Evolutionary conservation across 1,140 invertebrate species (phyloP), one percentile per base, ranked within the genome.

Genomic region (Bicyclus anynana): DNA sequence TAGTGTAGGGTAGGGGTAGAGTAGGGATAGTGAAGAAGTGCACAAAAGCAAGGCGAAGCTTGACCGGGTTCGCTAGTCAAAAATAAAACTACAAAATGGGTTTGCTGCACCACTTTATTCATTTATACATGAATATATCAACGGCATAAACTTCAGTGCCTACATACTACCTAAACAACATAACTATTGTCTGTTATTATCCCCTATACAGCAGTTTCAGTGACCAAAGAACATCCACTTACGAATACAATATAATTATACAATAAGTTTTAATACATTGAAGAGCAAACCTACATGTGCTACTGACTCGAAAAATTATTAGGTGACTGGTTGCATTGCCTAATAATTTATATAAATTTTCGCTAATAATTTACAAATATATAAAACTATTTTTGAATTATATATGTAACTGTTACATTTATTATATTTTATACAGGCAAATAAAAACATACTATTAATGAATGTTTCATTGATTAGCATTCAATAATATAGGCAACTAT

Each of bases 61-160:
- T n/a, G n/a, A n/a, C n/a, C n/a, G n/a, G n/a, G n/a, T n/a, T n/a
- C n/a, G n/a, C n/a, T n/a, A n/a, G n/a, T 12, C 1, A 48, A 54
- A 50, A 68, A 60, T 44, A 58, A 65, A 68, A 72, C 53, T 54
- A 62, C 29, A 44, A 26, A 60, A 21, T 53, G 35, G 52, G 17
- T 67, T 74, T 74, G 67, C 67, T 82, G 80, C 67, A 77, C 71
- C 76, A 75, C 57, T 83, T 81, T 84, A 87, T 79, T 82, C 67
- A 81, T 70, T 69, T 71, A 72, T 78, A 87, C 75, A 87, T 74
- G 81, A 84, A 81, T 83, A 84, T 74, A 84, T 84, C 71, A 87
- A 87, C 84, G 72, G 80, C 84, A 84, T 87, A 87, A 87, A 87
- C 80, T 85, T 80, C 78, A 80, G 77, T 82, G 82, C 76, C 81